Percentiles rank a stretch among this genome's conserved stretches.
These are phyloP conservation scores for Aplochiton taeniatus DNA, from an alignment of 2,797 vertebrate species.

Conservation along the genomic window DNA sequence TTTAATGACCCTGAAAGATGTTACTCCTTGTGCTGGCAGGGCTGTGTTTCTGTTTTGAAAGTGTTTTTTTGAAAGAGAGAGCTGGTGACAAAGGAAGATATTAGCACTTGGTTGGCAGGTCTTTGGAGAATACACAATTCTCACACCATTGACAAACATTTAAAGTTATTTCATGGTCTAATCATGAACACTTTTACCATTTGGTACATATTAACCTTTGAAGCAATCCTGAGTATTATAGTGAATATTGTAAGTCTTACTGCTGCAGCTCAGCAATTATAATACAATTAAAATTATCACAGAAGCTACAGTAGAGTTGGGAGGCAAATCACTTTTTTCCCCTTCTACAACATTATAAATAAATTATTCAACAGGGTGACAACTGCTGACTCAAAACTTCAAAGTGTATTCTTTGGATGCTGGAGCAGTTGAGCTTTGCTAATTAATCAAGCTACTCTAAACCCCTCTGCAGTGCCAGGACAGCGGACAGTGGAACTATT, in stretches of 20 bases:
- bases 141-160: constrained; percentile 1
- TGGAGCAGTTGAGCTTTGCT: constrained; percentile 26
- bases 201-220: no score
- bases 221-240: no score
- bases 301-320: constrained; percentile 13
- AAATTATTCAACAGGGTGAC: constrained; percentile 56
- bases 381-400: constrained; percentile 59
- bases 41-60: constrained; percentile 4
- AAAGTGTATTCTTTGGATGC: constrained; percentile 39
- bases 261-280: no score
- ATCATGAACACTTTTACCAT: background rate
- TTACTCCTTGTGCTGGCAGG: background rate
- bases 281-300: no score
- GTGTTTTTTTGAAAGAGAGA: background rate
- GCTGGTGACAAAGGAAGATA: background rate
- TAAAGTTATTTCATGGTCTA: constrained; percentile 10
- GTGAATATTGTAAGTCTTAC: no score
- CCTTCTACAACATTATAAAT: constrained; percentile 33
- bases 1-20: background rate
- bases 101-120: no score
- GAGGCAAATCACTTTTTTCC: constrained; percentile 9
- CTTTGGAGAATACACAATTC: no score
- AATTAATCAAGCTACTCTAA: constrained; percentile 46
- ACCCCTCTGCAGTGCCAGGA: constrained; percentile 23
- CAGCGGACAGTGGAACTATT: background rate